Evolutionary conservation across 1,140 invertebrate genomes (phyloP).

Genomic region (Hypsibius dujardini): DNA sequence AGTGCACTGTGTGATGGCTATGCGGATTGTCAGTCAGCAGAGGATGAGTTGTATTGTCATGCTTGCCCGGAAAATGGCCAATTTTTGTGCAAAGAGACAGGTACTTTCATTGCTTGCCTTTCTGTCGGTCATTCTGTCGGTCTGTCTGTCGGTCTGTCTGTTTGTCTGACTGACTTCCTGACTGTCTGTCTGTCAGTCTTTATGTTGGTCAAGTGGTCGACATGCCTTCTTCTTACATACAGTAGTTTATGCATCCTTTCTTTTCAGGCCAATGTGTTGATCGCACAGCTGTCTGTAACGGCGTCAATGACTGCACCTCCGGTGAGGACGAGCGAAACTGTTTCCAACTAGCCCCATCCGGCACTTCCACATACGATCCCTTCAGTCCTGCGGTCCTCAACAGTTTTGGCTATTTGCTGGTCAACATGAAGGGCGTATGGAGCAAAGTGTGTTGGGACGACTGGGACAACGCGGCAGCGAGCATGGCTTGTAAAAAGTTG

Average conservation of each 20-base stretch:
- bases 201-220: no score
- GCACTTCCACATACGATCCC: background rate
- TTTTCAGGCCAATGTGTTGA: background rate
- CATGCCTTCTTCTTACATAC: no score
- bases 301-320: slow-evolving; percentile 51
- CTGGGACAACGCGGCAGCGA: background rate
- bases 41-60: slow-evolving; percentile 6
- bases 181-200: no score
- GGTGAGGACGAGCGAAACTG: slow-evolving; percentile 63
- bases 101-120: background rate
- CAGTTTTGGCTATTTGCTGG: slow-evolving; percentile 1
- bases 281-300: slow-evolving; percentile 25
- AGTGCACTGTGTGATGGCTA: slow-evolving; percentile 5
- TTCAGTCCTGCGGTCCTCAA: background rate
- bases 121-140: slow-evolving; percentile 34
- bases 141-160: no score
- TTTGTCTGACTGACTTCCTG: no score
- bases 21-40: slow-evolving; percentile 8
- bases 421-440: slow-evolving; percentile 3
- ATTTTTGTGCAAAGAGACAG: slow-evolving; percentile 4
- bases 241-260: no score
- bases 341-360: slow-evolving; percentile 12
- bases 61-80: slow-evolving; percentile 15
- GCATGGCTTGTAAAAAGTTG: slow-evolving; percentile 5
- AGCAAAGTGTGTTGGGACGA: slow-evolving; percentile 12